phyloP scores from a whole-genome alignment of 2,888 invertebrate genomes.

The Apeira syringaria region DNA sequence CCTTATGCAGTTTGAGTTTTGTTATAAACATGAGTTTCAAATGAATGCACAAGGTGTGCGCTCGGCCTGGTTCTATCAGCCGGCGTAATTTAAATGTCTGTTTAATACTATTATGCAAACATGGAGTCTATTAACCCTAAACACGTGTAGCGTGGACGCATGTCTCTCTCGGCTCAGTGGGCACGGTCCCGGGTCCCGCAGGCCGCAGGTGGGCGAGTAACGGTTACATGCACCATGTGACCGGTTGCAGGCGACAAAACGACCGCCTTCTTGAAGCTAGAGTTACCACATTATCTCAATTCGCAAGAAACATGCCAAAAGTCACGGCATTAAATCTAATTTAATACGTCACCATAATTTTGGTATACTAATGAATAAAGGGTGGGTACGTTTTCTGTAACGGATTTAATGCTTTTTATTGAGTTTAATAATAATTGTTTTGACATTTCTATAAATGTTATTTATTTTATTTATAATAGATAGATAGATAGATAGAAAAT shows the following conservation, averaged over 20 bases:
- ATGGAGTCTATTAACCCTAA: constrained; percentile 43
- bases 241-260: constrained; percentile 47
- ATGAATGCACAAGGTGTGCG: constrained; percentile 23
- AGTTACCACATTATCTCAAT: constrained; percentile 1
- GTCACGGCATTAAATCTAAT: too few relatives aligned
- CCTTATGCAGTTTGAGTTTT: constrained; percentile 8
- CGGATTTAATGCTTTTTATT: too few relatives aligned
- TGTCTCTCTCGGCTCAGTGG: constrained; percentile 74
- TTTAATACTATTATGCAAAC: constrained; percentile 39
- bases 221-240: constrained; percentile 60
- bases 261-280: constrained; percentile 15
- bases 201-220: constrained; percentile 77
- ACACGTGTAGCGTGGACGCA: constrained; percentile 47
- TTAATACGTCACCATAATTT: too few relatives aligned
- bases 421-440: too few relatives aligned
- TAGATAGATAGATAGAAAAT: too few relatives aligned
- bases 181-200: constrained; percentile 47
- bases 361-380: too few relatives aligned
- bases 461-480: too few relatives aligned
- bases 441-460: too few relatives aligned
- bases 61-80: constrained; percentile 17
- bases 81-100: constrained; percentile 30
- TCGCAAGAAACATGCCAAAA: neutral
- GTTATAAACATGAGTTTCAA: constrained; percentile 1
- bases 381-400: too few relatives aligned